Evolutionary conservation across 1,140 invertebrate genomes (phyloP).

Genomic region (Pachyrhynchus sulphureomaculatus): DNA sequence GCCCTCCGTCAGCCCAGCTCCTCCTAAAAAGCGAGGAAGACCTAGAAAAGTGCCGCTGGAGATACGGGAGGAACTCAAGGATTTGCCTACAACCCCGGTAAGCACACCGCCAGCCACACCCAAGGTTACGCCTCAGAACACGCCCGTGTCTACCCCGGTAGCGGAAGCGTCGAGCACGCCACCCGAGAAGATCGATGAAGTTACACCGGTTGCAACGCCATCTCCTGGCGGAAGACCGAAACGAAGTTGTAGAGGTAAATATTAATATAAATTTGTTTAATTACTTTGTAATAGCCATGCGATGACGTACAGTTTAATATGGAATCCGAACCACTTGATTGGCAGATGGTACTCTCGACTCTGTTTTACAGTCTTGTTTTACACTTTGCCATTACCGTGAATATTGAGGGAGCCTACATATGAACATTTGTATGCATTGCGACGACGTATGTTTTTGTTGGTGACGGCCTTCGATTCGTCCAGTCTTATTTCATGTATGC

Average conservation of each 20-base stretch:
- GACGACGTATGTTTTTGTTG: too few relatives aligned
- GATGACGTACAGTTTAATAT: too few relatives aligned
- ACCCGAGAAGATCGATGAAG: not conserved
- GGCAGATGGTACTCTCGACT: too few relatives aligned
- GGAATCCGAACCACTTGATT: too few relatives aligned
- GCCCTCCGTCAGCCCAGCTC: constrained; percentile 22
- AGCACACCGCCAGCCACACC: not conserved
- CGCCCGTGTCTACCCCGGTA: not conserved
- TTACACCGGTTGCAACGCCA: constrained; percentile 3
- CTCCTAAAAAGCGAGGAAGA: constrained; percentile 37
- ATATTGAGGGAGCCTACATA: too few relatives aligned
- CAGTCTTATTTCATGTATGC: too few relatives aligned
- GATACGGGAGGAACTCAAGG: constrained; percentile 44
- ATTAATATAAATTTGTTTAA: not conserved
- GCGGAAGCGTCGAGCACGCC: not conserved
- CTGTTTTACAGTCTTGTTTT: too few relatives aligned
- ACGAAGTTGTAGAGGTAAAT: constrained; percentile 46
- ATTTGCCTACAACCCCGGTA: constrained; percentile 1
- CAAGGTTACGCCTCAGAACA: not conserved
- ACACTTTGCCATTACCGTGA: too few relatives aligned
- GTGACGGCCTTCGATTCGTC: too few relatives aligned
- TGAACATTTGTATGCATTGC: too few relatives aligned
- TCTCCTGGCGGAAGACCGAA: constrained; percentile 43
- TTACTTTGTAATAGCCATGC: too few relatives aligned
- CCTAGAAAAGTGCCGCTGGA: constrained; percentile 42